Percentiles rank a stretch among this genome's conserved stretches.
Conservation (phyloP, 1,140 invertebrate genomes). For the Stegodyphus mimosarum region DNA sequence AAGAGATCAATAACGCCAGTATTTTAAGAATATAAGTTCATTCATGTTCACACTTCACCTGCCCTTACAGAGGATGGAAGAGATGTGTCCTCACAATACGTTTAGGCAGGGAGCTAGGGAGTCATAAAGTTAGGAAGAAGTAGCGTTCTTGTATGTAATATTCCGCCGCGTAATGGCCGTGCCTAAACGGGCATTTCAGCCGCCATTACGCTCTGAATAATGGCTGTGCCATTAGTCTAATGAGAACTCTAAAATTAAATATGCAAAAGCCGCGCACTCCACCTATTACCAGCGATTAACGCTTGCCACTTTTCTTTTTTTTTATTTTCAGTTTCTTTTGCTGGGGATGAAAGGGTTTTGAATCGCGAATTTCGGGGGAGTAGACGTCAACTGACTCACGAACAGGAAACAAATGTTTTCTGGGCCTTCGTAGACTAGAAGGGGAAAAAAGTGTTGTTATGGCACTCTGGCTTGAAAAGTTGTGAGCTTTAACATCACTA, state of each 20-base stretch:
- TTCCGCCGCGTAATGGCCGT: slow-evolving; percentile 18
- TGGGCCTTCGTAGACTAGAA: neutral
- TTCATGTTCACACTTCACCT: too few relatives aligned
- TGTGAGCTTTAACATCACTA: too few relatives aligned
- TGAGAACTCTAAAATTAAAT: slow-evolving; percentile 44
- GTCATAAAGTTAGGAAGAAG: neutral
- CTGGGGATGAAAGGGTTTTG: neutral
- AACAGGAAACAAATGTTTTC: slow-evolving; percentile 32
- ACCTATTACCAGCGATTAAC: slow-evolving; percentile 50
- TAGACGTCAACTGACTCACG: slow-evolving; percentile 5
- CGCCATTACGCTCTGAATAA: neutral
- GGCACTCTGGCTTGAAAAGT: too few relatives aligned
- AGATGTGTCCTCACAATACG: too few relatives aligned
- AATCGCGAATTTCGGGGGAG: slow-evolving; percentile 20
- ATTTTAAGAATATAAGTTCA: too few relatives aligned
- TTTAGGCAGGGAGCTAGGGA: too few relatives aligned
- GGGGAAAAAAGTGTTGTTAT: too few relatives aligned
- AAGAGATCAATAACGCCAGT: too few relatives aligned
- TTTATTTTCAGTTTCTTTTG: too few relatives aligned
- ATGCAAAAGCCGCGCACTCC: slow-evolving; percentile 40
- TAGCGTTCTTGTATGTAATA: neutral
- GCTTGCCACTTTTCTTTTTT: slow-evolving; percentile 15
- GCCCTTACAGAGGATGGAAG: too few relatives aligned
- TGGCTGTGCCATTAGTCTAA: slow-evolving; percentile 35
- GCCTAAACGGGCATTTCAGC: slow-evolving; percentile 34